Conservation (phyloP, 1,140 invertebrate species). For the Aphaenogaster floridana region DNA sequence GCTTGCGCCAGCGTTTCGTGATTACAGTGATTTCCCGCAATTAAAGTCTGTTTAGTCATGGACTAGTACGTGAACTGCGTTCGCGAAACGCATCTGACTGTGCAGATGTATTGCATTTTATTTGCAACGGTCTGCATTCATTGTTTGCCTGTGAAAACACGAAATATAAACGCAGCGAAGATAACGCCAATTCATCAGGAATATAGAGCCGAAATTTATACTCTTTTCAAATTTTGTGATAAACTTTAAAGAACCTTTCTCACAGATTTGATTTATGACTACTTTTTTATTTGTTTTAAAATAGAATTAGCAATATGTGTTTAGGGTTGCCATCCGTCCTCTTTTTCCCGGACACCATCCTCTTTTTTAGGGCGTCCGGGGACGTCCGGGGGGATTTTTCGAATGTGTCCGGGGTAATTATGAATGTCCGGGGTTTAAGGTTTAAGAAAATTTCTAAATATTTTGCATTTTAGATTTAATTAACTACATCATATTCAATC, state of each 20-base stretch:
- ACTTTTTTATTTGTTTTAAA: background rate
- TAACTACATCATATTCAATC: no score
- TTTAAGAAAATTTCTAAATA: no score
- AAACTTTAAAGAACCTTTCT: background rate
- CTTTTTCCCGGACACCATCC: no score
- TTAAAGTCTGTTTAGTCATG: conserved; percentile 76
- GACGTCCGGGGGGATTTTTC: no score
- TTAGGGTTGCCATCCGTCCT: no score
- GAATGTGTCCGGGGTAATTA: no score
- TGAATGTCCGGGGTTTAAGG: no score
- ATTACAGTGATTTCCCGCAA: conserved; percentile 76
- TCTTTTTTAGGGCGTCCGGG: no score
- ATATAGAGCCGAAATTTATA: conserved; percentile 4
- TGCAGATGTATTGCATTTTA: conserved; percentile 45
- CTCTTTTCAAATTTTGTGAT: background rate
- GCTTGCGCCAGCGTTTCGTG: conserved; percentile 66
- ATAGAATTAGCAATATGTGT: background rate
- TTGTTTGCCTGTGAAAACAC: background rate
- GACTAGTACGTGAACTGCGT: conserved; percentile 68
- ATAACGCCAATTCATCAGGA: background rate
- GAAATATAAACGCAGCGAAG: background rate
- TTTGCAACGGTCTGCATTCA: conserved; percentile 39
- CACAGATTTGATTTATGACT: background rate
- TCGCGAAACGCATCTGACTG: conserved; percentile 53
- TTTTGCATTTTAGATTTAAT: no score